These are phyloP conservation scores for Proctacanthus coquilletti DNA, from an alignment of 1,140 invertebrate genomes.

Conservation along the genomic window DNA sequence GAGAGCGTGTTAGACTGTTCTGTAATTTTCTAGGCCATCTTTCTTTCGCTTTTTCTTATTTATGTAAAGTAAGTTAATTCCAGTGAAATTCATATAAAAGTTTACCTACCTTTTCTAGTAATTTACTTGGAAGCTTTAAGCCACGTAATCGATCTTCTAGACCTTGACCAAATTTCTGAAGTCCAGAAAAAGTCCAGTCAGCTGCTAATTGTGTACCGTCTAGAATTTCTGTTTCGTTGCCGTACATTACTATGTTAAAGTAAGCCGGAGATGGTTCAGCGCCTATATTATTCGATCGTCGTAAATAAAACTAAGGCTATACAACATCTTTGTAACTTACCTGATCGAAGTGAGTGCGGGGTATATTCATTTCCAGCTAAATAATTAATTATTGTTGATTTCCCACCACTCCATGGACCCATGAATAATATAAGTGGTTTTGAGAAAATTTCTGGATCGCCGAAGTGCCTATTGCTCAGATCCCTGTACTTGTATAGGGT, in stretches of 20 bases:
- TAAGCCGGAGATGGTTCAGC: slow-evolving; percentile 85
- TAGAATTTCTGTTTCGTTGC: slow-evolving; percentile 64
- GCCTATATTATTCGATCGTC: slow-evolving; percentile 40
- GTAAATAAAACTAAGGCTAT: neutral
- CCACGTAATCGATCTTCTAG: slow-evolving; percentile 78
- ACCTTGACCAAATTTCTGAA: slow-evolving; percentile 90
- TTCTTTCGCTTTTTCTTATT: too few relatives aligned
- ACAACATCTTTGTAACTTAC: slow-evolving; percentile 33
- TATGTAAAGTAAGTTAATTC: too few relatives aligned
- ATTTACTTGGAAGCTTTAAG: slow-evolving; percentile 59
- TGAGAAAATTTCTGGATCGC: slow-evolving; percentile 88
- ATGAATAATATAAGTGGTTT: slow-evolving; percentile 85
- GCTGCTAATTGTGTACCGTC: slow-evolving; percentile 85
- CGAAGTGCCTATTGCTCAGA: slow-evolving; percentile 80
- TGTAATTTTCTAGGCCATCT: too few relatives aligned
- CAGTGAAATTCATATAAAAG: too few relatives aligned
- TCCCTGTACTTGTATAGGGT: slow-evolving; percentile 81
- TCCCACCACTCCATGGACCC: slow-evolving; percentile 92
- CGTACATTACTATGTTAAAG: slow-evolving; percentile 85
- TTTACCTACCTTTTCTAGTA: slow-evolving; percentile 68
- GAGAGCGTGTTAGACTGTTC: too few relatives aligned
- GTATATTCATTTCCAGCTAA: slow-evolving; percentile 74
- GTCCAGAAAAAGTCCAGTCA: slow-evolving; percentile 81
- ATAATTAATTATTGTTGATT: slow-evolving; percentile 89
- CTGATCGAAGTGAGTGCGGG: slow-evolving; percentile 65